Base-by-base conservation (phyloP, 2,888 invertebrate species). In the Eupithecia tripunctaria region DNA sequence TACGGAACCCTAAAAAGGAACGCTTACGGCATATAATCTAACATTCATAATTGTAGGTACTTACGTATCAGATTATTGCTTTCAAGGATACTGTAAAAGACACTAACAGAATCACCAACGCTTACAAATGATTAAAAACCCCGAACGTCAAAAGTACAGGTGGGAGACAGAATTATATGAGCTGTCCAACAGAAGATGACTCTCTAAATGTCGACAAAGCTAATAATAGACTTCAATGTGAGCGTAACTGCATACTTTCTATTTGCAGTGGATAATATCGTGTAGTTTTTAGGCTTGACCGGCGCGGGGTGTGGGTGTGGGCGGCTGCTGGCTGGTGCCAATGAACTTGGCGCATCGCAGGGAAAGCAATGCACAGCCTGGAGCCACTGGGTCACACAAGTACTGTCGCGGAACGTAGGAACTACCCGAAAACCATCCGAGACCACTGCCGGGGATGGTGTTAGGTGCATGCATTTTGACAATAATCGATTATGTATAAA, bases 271-370 rank as follows among this genome's bases (percentile, higher is more conserved):
- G 86, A 85, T 86, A 88, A 88, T 89, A 87, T 87, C 85, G 85
- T 86, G 86, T 88, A 88, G 88, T 88, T 89, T 90, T 90, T 89
- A 90, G 88, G 88, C 85, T 86, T 80, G 81, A 83, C 79, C 77
- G 76, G 71, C 72, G 70, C 68, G 71, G 75, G 82, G 82, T 63
- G 81, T 79, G 82, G 29, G 29, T 5, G n/a, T 32, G 32, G 79
- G 80, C 78, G 81, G 78, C 78, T 4, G 21, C 60, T 18, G 62
- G 56, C 15, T 79, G 84, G 86, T 91, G 91, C 90, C 91, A 92
- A 92, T 92, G 92, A 93, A 92, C 92, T 92, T 90, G 88, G 85
- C 85, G 85, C 86, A 85, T 85, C 86, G 88, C 73, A 86, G 90
- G 90, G 91, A 91, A 91, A 91, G 91, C 90, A 89, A 88, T 86